phyloP scores from a whole-genome alignment of 1,140 invertebrate genomes.

The Drosophila kepulauana region DNA sequence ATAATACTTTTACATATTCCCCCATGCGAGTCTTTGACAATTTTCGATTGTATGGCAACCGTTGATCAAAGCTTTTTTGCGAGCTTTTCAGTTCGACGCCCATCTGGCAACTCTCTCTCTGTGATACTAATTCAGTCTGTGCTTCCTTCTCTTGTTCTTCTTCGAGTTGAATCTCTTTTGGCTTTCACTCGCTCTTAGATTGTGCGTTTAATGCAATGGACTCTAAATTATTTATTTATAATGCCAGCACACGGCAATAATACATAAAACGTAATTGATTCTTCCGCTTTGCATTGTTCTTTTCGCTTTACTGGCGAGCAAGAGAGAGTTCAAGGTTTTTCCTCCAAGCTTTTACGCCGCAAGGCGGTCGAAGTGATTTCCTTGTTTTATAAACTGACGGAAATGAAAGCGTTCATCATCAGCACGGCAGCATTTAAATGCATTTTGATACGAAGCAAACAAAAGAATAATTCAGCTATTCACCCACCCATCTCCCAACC shows the following conservation, averaged over 20 bases:
- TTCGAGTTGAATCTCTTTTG: neutral
- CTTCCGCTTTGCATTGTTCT: constrained; percentile 30
- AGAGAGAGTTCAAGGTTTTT: constrained; percentile 72
- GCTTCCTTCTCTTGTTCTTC: constrained; percentile 19
- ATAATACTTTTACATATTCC: neutral
- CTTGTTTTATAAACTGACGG: constrained; percentile 70
- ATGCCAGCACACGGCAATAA: constrained; percentile 12
- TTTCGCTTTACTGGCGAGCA: constrained; percentile 23
- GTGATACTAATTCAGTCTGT: neutral
- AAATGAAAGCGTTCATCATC: constrained; percentile 40
- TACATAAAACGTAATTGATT: constrained; percentile 30
- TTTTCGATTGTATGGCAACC: neutral
- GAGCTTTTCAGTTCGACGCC: constrained; percentile 27
- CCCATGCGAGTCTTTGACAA: neutral
- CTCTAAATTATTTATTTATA: constrained; percentile 22
- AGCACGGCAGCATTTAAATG: constrained; percentile 47
- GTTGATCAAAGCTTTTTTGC: constrained; percentile 20
- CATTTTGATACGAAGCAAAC: constrained; percentile 54
- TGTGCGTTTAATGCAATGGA: constrained; percentile 1
- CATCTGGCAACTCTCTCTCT: constrained; percentile 27
- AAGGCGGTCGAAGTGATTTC: constrained; percentile 66
- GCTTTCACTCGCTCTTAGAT: constrained; percentile 4
- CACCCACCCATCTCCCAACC: constrained; percentile 39
- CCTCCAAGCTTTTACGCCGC: constrained; percentile 37
- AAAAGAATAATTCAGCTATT: constrained; percentile 56